phyloP scores from a whole-genome alignment of 1,140 invertebrate species.

The Drosophila ironensis region DNA sequence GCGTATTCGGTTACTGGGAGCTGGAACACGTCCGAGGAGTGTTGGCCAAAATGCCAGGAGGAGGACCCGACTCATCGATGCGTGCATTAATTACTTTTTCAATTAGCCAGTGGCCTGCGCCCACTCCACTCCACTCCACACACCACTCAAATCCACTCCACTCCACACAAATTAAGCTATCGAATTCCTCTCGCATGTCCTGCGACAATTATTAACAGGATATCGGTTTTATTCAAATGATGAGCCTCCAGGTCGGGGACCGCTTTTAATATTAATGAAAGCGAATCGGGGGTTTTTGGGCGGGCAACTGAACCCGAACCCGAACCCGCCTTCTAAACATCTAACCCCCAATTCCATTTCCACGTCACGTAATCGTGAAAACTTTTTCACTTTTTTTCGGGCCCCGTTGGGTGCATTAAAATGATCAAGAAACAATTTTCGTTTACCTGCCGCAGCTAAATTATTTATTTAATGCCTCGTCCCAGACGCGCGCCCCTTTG shows the following conservation, averaged over 20 bases:
- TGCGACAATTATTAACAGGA: constrained; percentile 79
- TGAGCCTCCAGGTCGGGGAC: constrained; percentile 34
- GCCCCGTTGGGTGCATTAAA: constrained; percentile 77
- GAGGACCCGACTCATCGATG: constrained; percentile 45
- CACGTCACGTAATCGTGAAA: constrained; percentile 65
- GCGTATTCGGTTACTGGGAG: constrained; percentile 68
- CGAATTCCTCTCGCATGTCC: constrained; percentile 75
- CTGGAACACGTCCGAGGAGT: constrained; percentile 33
- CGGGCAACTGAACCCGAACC: neutral
- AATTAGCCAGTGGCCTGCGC: constrained; percentile 61
- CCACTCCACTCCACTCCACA: too few species aligned
- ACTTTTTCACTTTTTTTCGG: constrained; percentile 61
- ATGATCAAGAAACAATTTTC: constrained; percentile 82
- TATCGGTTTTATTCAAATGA: constrained; percentile 79
- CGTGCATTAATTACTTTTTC: constrained; percentile 79
- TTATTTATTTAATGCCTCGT: constrained; percentile 70
- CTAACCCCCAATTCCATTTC: constrained; percentile 45
- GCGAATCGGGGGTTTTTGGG: constrained; percentile 17
- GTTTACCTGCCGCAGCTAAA: constrained; percentile 65
- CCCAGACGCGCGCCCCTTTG: constrained; percentile 31
- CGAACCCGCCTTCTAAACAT: neutral
- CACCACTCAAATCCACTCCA: too few species aligned
- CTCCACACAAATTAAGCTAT: constrained; percentile 76
- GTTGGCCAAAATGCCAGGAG: constrained; percentile 49
- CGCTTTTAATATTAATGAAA: constrained; percentile 76